A percentile compares a stretch with the other conserved stretches of the same genome.
Conservation (phyloP, 2,797 vertebrate species). For the Lophius americanus region DNA sequence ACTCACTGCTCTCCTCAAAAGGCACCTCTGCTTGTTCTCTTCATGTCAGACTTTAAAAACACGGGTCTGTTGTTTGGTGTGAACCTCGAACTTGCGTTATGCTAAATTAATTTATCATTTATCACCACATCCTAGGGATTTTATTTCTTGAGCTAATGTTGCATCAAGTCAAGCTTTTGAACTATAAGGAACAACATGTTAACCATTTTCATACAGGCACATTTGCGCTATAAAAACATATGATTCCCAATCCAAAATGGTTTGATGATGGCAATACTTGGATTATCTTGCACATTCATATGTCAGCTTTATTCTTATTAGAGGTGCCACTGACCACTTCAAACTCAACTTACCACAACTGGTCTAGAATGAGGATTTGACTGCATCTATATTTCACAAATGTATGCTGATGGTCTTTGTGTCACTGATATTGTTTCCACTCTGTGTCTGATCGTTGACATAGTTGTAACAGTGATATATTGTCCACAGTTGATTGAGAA, state of each 20-base stretch:
- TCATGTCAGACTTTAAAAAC: constrained; percentile 24
- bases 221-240: background rate
- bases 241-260: background rate
- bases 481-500: no score
- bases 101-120: constrained; percentile 20
- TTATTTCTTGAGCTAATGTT: background rate
- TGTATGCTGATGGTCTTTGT: no score
- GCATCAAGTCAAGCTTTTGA: background rate
- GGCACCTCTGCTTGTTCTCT: constrained; percentile 11
- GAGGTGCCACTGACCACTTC: background rate
- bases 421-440: no score
- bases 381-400: no score
- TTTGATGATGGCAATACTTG: background rate
- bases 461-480: no score
- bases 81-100: constrained; percentile 7
- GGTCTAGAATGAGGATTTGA: no score
- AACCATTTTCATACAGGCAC: background rate
- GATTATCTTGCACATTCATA: background rate
- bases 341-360: no score
- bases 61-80: background rate
- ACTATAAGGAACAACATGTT: no score
- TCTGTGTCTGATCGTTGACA: no score
- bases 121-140: background rate
- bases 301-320: background rate
- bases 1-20: constrained; percentile 13